Evolutionary conservation across 2,113 vertebrate species (phyloP).

Genomic region (Numida meleagris): DNA sequence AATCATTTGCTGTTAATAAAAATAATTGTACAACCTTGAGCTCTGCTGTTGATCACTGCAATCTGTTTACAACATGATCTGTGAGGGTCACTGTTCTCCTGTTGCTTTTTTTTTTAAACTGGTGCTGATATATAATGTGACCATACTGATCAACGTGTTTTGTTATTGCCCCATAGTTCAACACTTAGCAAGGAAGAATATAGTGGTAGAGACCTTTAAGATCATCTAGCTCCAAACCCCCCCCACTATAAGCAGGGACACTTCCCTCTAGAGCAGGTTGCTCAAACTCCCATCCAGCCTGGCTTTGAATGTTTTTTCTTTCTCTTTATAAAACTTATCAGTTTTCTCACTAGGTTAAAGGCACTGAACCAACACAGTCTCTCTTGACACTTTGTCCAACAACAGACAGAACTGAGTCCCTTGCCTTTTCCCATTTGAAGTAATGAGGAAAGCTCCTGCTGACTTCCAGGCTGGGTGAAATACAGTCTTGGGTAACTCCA

Average conservation of each 20-base stretch:
- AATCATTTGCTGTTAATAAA: background rate
- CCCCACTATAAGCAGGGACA: no score
- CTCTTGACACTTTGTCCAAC: background rate
- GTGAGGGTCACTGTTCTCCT: background rate
- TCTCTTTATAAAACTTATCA: background rate
- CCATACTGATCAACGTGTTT: background rate
- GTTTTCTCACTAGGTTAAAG: background rate
- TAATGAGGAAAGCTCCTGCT: background rate
- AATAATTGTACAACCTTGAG: background rate
- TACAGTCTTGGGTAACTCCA: background rate
- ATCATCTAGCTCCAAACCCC: no score
- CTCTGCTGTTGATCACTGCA: background rate
- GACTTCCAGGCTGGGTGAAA: background rate
- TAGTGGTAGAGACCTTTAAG: background rate
- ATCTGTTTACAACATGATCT: background rate
- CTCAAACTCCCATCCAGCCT: no score
- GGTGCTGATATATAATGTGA: background rate
- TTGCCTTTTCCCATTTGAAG: background rate
- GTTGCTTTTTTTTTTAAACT: background rate
- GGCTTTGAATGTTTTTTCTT: background rate
- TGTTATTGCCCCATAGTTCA: background rate
- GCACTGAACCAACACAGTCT: background rate
- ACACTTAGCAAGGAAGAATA: background rate
- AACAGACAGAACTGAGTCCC: background rate
- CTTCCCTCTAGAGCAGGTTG: no score